A percentile compares a stretch with the other conserved stretches of the same genome.
These are phyloP conservation scores for Platycheirus rosarum DNA, from an alignment of 2,888 invertebrate species.

Conservation along the genomic window DNA sequence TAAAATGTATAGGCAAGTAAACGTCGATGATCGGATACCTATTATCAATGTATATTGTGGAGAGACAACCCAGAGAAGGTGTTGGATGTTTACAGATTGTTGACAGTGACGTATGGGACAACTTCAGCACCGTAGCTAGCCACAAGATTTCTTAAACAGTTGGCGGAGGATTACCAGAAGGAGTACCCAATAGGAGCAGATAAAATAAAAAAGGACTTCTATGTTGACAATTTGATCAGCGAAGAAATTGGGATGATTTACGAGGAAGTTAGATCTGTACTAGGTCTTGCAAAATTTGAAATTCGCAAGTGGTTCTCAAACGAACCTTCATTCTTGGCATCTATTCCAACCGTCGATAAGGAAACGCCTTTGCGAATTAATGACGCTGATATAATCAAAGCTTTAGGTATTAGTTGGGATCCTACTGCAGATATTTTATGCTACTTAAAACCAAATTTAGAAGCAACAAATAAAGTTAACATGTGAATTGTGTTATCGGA, in stretches of 20 bases:
- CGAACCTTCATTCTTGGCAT: constrained; percentile 10
- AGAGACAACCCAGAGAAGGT: not conserved
- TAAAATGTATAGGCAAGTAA: constrained; percentile 26
- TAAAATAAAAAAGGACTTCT: constrained; percentile 72
- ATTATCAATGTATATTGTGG: not conserved
- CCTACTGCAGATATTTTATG: constrained; percentile 14
- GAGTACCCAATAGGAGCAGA: not conserved
- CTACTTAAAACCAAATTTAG: not conserved
- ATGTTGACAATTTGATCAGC: constrained; percentile 69
- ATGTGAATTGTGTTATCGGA: not conserved
- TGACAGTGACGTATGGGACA: not conserved
- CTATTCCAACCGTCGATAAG: not conserved
- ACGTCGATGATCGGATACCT: not conserved
- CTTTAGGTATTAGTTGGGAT: constrained; percentile 9
- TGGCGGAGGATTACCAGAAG: too few relatives aligned
- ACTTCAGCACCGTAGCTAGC: too few relatives aligned
- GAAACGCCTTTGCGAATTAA: constrained; percentile 23
- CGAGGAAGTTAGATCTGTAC: not conserved
- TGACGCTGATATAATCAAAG: constrained; percentile 28
- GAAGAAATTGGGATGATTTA: constrained; percentile 1
- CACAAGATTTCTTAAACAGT: too few relatives aligned
- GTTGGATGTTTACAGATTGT: not conserved
- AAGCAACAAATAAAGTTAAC: not conserved
- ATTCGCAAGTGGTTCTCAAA: constrained; percentile 21
- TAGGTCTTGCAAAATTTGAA: constrained; percentile 4